Evolutionary conservation across 2,797 vertebrate species (phyloP), one percentile per base, ranked within the genome.

Genomic region (Prunella strophiata): DNA sequence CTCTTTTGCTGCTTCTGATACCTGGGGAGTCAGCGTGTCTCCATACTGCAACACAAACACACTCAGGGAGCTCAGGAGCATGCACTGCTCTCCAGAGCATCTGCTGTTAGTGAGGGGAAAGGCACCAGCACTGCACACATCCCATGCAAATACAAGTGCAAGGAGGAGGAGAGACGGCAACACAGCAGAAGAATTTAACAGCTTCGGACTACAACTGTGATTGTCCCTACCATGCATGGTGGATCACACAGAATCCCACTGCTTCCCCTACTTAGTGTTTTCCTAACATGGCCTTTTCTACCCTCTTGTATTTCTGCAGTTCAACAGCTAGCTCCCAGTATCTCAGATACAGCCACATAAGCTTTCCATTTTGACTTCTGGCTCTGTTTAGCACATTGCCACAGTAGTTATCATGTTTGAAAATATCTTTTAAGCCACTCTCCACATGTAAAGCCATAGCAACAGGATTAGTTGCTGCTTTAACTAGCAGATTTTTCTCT

Each of bases 311-410:
- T 96, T 98, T 99, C 85, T 98, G 98, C 50, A 99, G 89, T 5
- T 98, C 98, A 71, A 99, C 96, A 95, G 98, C 97, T 74, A 99
- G 97, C 82, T 99, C 98, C 99, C 99, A 99, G 18, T 99, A 99
- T 85, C 98, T 98, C 75, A 99, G 98, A 95, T 99, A 99, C 17
- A 99, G 94, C 99, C 99, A 99, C 99, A 99, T 99, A 76, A 99
- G 98, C 89, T 96, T 99, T 90, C 99, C 99, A 21, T 99, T 99
- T 92, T 97, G 98, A 85, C 94, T 98, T 94, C 97, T 98, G 97
- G 98, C 98, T 94, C 97, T 97, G 94, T 99, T 99, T 70, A 98
- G 91, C 85, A 98, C 29, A 51, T 98, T 98, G 3, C 99, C 98
- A 96, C 99, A 99, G 92, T 99, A 96, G 29, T 97, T 99, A 93